Percentiles rank a stretch among this genome's conserved stretches.
Conservation (phyloP, 2,113 vertebrate species). For the Takifugu flavidus region DNA sequence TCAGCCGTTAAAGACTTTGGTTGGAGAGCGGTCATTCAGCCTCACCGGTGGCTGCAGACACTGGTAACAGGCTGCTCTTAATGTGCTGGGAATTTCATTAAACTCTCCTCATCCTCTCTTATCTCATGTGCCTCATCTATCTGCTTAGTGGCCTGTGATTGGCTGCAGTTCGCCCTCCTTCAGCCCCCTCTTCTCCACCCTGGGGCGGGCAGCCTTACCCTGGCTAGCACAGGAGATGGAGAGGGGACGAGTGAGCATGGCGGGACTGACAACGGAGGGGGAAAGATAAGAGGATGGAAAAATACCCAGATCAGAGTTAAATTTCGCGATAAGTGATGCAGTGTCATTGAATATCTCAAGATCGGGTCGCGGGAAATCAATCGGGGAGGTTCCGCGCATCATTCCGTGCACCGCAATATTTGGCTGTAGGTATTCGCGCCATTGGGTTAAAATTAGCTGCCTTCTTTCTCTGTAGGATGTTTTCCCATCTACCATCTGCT, state of each 20-base stretch:
- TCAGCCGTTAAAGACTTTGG: constrained; percentile 31
- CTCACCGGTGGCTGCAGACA: constrained; percentile 13
- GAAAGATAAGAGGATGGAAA: background rate
- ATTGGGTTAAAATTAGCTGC: background rate
- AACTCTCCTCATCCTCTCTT: constrained; percentile 24
- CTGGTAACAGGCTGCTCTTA: constrained; percentile 51
- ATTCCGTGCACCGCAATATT: no score
- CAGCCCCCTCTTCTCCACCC: background rate
- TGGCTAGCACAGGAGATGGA: constrained; percentile 18
- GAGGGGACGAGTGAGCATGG: constrained; percentile 1
- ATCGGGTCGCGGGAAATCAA: no score
- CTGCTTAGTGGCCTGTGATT: constrained; percentile 39
- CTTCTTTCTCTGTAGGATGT: background rate
- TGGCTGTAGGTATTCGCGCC: no score
- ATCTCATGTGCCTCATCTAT: constrained; percentile 39
- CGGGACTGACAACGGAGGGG: background rate
- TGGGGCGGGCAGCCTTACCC: constrained; percentile 26
- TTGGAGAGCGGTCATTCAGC: constrained; percentile 30
- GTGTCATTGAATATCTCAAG: no score
- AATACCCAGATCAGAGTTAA: background rate
- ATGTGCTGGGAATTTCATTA: constrained; percentile 70
- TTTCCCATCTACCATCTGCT: constrained; percentile 16
- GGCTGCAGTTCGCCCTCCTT: constrained; percentile 42
- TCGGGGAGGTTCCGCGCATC: no score
- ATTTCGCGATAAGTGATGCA: no score